phyloP scores from a whole-genome alignment of 2,797 vertebrate genomes.

The Pyrocephalus nanus region DNA sequence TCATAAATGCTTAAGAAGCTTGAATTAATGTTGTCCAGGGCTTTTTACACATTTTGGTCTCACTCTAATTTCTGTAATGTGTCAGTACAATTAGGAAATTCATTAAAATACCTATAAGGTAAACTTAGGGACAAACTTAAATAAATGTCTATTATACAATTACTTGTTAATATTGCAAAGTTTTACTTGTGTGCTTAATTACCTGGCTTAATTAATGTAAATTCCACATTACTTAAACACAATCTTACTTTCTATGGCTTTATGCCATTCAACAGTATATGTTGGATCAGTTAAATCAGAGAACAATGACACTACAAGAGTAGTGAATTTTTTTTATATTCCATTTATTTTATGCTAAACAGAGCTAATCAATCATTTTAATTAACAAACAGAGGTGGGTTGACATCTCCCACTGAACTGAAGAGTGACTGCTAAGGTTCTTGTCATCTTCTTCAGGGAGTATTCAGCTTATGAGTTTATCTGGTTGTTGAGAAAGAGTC shows the following conservation, averaged over 20 bases:
- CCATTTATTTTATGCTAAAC: constrained; percentile 17
- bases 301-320: neutral
- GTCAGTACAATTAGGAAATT: neutral
- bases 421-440: neutral
- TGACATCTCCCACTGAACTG: neutral
- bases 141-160: neutral
- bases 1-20: neutral
- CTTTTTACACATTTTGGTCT: neutral
- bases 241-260: neutral
- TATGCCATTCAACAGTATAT: neutral
- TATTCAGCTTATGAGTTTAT: neutral
- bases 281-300: neutral
- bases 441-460: neutral
- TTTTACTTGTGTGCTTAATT: constrained; percentile 49
- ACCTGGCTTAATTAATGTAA: constrained; percentile 3
- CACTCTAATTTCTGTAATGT: constrained; percentile 9
- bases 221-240: constrained; percentile 1
- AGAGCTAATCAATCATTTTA: constrained; percentile 38
- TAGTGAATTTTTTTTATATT: neutral
- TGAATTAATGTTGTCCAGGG: neutral
- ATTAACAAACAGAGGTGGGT: constrained; percentile 36
- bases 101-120: neutral
- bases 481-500: neutral
- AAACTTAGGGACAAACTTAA: neutral
- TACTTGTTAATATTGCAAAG: neutral